Percentiles rank a stretch among this genome's conserved stretches.
Conservation (phyloP, 23 tunicate genomes). For the Phallusia fumigata region DNA sequence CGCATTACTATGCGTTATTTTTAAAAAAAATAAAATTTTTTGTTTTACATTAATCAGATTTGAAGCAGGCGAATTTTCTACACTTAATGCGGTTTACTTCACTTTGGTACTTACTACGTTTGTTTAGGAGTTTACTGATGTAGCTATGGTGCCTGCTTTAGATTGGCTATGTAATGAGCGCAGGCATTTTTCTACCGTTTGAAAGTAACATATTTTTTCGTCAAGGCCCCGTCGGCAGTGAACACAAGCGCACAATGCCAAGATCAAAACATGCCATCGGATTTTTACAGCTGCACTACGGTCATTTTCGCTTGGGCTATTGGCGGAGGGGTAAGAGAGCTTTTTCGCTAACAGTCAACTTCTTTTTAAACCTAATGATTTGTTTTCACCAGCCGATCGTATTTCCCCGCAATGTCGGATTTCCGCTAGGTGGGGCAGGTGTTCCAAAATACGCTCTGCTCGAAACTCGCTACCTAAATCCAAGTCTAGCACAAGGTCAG, state of each 20-base stretch:
- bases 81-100: too few species aligned
- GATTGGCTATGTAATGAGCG: background rate
- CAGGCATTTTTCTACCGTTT: background rate
- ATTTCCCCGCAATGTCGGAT: background rate
- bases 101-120: too few species aligned
- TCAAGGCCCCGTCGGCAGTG: background rate
- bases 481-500: background rate
- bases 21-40: too few species aligned
- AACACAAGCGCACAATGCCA: background rate
- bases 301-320: background rate
- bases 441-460: background rate
- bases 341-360: too few species aligned
- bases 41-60: too few species aligned
- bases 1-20: too few species aligned
- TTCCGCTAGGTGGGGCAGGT: background rate
- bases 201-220: background rate
- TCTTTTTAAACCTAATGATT: too few species aligned
- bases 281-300: background rate
- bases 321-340: slow-evolving; percentile 5
- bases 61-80: too few species aligned
- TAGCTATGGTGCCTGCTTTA: too few species aligned
- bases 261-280: background rate
- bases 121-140: too few species aligned
- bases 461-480: background rate
- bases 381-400: background rate